phyloP scores from a whole-genome alignment of 2,797 vertebrate genomes.

The Menidia menidia region DNA sequence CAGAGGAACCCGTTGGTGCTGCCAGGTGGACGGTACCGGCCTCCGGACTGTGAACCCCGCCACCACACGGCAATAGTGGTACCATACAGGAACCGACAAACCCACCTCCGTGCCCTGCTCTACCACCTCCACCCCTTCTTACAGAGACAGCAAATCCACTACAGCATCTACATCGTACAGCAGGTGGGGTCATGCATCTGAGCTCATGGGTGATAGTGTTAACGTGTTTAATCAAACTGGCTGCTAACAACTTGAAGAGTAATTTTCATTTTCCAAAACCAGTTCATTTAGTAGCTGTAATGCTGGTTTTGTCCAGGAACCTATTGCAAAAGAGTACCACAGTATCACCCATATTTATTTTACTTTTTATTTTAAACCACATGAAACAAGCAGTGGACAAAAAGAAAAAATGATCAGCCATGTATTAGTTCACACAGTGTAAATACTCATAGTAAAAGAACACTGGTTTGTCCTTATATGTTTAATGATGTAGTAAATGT shows the following conservation, averaged over 20 bases:
- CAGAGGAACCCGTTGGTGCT: constrained; percentile 89
- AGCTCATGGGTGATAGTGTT: not conserved
- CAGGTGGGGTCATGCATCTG: constrained; percentile 82
- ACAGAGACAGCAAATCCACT: constrained; percentile 96
- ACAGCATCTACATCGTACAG: constrained; percentile 97
- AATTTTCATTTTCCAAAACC: not conserved
- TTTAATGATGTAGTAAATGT: not conserved
- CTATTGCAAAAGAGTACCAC: no score
- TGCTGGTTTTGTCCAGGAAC: not conserved
- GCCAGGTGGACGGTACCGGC: constrained; percentile 88
- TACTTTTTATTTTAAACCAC: not conserved
- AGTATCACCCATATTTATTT: no score
- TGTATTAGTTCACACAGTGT: no score
- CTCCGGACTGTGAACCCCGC: constrained; percentile 86
- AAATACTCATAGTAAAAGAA: not conserved
- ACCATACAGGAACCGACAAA: constrained; percentile 92
- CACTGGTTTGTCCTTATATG: not conserved
- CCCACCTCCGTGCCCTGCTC: constrained; percentile 91
- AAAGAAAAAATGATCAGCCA: not conserved
- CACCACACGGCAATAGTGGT: constrained; percentile 93
- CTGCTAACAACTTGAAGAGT: not conserved
- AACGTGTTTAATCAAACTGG: not conserved
- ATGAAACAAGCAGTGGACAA: not conserved
- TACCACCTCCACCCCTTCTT: constrained; percentile 97
- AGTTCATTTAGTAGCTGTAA: not conserved